Base-by-base conservation (phyloP, 2,888 invertebrate genomes). In the Heliconius erato region DNA sequence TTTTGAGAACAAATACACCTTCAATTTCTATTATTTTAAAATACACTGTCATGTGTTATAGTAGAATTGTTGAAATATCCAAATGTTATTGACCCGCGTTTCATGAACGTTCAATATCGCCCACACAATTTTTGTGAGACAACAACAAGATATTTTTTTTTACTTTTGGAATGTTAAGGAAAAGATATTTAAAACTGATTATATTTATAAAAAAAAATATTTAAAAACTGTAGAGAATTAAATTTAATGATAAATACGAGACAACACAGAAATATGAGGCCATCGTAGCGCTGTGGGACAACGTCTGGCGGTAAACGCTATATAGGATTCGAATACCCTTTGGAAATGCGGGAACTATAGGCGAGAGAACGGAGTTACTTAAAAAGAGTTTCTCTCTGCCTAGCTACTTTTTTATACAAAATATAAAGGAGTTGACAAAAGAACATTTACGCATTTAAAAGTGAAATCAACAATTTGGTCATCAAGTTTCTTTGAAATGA, bases 41-140 rank as follows among this genome's bases (percentile, higher is more conserved):
- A 71, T 35, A 40, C 40, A 14, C 2, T 23, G 49, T 49, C 16
- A 16, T 35, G 11, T 40, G 12, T 28, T 28, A 49, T 49, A 49
- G 49, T 74, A 59, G 11, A n/a, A 59, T 3, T 14, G 16, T 32
- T 35, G 28, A 67, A 74, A 35, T 23, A 6, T 23, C 59, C n/a
- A 74, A 59, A 59, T 59, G 74, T 59, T 59, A 14, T 74, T 74
- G 59, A 74, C 59, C 74, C 59, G n/a, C 74, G 12, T 74, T 59
- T n/a, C 32, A 6, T 59, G n/a, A 59, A 72, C 16, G 26, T 35
- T 59, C 16, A 59, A 59, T 54, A 19, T 74, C 54, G 12, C n/a
- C 35, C 74, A 59, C 23, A 35, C 35, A 59, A 59, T 7, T 74
- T 74, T 59, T 54, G 54, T 1, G 5, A 32, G n/a, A 26, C 44